phyloP scores from a whole-genome alignment of 1,140 invertebrate species.

The Pristionchus pacificus region DNA sequence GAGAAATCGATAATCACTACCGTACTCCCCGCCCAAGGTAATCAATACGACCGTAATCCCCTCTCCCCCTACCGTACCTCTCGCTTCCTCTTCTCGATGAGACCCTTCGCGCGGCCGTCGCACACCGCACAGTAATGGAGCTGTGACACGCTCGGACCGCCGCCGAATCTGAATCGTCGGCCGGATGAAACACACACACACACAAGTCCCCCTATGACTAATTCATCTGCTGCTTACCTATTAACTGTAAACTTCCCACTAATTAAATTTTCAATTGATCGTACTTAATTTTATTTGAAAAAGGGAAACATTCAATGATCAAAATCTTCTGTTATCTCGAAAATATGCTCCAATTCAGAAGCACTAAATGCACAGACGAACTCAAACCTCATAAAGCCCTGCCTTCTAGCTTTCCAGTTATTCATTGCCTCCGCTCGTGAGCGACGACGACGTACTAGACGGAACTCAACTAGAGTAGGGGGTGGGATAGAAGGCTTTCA shows the following conservation, averaged over 20 bases:
- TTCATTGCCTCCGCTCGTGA: too few species aligned
- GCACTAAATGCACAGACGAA: too few species aligned
- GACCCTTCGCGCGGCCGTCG: constrained; percentile 5
- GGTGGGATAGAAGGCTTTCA: too few species aligned
- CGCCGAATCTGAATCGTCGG: constrained; percentile 15
- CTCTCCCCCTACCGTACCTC: background rate
- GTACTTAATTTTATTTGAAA: constrained; percentile 17
- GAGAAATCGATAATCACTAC: too few species aligned
- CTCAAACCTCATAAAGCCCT: too few species aligned
- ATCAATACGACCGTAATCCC: too few species aligned
- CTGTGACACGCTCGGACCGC: constrained; percentile 6
- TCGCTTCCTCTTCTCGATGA: constrained; percentile 18
- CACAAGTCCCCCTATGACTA: background rate
- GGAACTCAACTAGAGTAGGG: too few species aligned
- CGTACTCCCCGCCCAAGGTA: too few species aligned
- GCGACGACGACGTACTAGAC: too few species aligned
- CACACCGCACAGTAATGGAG: constrained; percentile 18
- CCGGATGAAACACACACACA: background rate
- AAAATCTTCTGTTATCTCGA: too few species aligned
- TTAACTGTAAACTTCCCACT: background rate
- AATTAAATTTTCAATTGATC: constrained; percentile 1
- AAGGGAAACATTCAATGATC: background rate
- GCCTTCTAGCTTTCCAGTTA: too few species aligned
- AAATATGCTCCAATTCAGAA: constrained; percentile 4
- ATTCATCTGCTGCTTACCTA: background rate